Percentiles rank a stretch among this genome's conserved stretches.
phyloP scores from a whole-genome alignment of 1,140 invertebrate genomes.

The Bombyx mori region ASM3026992v2 NC_085108.1:3304001-3304500 shows the following conservation, averaged over 20 bases:
- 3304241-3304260: constrained; percentile 64
- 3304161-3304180: constrained; percentile 88
- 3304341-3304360: no score
- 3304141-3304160: constrained; percentile 92
- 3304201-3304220: constrained; percentile 85
- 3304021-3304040: constrained; percentile 48
- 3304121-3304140: constrained; percentile 94
- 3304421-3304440: no score
- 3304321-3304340: background rate
- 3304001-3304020: constrained; percentile 58
- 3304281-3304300: constrained; percentile 81
- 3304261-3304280: constrained; percentile 52
- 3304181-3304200: constrained; percentile 88
- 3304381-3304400: no score
- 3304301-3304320: constrained; percentile 73
- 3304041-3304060: constrained; percentile 34
- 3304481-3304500: no score
- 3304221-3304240: constrained; percentile 77
- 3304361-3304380: no score
- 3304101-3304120: constrained; percentile 74
- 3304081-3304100: constrained; percentile 45
- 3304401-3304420: no score
- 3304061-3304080: constrained; percentile 45
- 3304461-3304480: no score
- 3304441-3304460: no score